Conservation (phyloP, 2,797 vertebrate genomes). For the Meda fulgida region DNA sequence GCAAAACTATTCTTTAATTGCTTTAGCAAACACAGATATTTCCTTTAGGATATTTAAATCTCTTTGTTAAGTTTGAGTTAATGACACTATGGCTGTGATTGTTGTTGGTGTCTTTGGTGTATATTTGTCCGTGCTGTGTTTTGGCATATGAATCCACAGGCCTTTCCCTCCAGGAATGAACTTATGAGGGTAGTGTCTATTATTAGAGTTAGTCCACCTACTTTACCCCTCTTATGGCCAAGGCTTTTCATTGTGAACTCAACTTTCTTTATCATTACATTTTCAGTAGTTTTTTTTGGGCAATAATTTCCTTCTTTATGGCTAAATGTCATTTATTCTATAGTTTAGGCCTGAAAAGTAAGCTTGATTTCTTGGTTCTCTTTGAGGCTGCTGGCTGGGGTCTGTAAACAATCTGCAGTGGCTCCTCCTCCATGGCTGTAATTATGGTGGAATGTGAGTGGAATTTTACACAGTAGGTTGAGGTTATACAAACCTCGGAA, state of each 20-base stretch:
- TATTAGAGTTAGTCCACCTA: slow-evolving; percentile 37
- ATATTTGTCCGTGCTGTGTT: slow-evolving; percentile 22
- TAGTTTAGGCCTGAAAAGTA: background rate
- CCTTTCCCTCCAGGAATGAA: slow-evolving; percentile 33
- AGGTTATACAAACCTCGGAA: slow-evolving; percentile 24
- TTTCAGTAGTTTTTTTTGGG: background rate
- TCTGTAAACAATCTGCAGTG: slow-evolving; percentile 5
- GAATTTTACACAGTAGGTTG: slow-evolving; percentile 51
- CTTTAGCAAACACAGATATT: background rate
- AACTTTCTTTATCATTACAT: background rate
- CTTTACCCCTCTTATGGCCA: slow-evolving; percentile 1
- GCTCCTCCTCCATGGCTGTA: background rate
- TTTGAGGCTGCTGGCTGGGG: background rate
- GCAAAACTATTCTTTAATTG: background rate
- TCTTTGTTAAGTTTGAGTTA: background rate
- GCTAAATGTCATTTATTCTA: background rate
- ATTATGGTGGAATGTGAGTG: slow-evolving; percentile 17
- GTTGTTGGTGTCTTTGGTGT: background rate
- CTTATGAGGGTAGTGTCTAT: slow-evolving; percentile 29
- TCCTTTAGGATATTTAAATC: background rate
- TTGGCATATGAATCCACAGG: slow-evolving; percentile 66
- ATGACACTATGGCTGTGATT: background rate
- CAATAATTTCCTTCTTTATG: background rate
- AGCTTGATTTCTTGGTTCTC: background rate
- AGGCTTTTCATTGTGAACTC: background rate